Conservation (phyloP, 2,113 vertebrate species). For the Colaptes auratus region DNA sequence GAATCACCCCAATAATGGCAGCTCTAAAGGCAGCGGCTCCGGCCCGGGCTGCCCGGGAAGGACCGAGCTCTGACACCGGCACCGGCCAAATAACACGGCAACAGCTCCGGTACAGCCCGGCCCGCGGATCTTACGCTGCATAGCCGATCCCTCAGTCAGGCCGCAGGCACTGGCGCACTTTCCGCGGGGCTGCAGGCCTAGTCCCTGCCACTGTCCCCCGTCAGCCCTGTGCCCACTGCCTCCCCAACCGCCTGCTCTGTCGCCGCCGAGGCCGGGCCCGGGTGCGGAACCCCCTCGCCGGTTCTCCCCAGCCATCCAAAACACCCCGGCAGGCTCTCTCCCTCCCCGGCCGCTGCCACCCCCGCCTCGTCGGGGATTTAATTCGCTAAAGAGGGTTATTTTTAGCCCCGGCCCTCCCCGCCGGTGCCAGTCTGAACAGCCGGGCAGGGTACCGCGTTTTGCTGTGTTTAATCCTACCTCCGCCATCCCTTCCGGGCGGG, state of each 20-base stretch:
- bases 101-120: background rate
- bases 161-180: background rate
- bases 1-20: background rate
- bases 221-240: no score
- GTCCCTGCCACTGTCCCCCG: background rate
- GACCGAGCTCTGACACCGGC: background rate
- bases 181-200: background rate
- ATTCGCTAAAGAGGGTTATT: background rate
- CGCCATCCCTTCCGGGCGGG: background rate
- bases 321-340: background rate
- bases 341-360: background rate
- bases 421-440: background rate
- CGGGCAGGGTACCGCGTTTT: background rate
- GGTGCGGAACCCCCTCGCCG: background rate
- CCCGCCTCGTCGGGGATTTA: background rate
- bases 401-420: background rate
- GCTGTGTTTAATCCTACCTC: background rate
- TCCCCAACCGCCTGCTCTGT: background rate
- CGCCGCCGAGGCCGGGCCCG: background rate
- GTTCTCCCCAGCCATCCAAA: background rate
- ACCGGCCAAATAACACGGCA: background rate
- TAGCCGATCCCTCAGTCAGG: background rate
- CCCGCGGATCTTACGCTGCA: constrained; percentile 50
- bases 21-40: background rate
- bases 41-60: background rate